phyloP scores from a whole-genome alignment of 2,888 invertebrate genomes.

The Rhorus exstirpatorius region DNA sequence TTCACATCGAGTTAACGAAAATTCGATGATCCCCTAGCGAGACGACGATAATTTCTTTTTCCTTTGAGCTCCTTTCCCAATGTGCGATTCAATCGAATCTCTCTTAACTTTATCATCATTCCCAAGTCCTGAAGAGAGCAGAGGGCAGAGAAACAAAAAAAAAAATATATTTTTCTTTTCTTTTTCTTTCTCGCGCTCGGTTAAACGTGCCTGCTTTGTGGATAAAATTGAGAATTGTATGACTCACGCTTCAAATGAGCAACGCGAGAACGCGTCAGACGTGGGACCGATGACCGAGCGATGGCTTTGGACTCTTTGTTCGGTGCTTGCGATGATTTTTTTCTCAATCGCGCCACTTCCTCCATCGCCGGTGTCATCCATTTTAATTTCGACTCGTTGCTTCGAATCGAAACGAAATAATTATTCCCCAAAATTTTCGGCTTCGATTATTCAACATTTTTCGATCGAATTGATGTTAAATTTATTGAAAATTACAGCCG shows the following conservation, averaged over 20 bases:
- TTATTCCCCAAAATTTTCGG: too few species aligned
- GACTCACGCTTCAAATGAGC: constrained; percentile 82
- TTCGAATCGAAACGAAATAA: constrained; percentile 49
- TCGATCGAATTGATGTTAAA: too few species aligned
- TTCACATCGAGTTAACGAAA: too few species aligned
- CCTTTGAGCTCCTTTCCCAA: constrained; percentile 65
- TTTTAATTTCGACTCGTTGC: constrained; percentile 79
- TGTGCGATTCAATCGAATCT: constrained; percentile 45
- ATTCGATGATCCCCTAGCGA: constrained; percentile 46
- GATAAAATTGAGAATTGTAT: too few species aligned
- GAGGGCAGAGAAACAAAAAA: too few species aligned
- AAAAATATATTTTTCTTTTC: neutral
- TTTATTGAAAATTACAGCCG: too few species aligned
- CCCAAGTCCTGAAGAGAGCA: constrained; percentile 65
- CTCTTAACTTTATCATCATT: constrained; percentile 56
- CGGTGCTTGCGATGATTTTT: constrained; percentile 71
- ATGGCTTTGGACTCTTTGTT: constrained; percentile 51
- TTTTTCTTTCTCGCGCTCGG: neutral
- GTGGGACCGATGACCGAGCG: constrained; percentile 61
- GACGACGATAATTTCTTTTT: constrained; percentile 70
- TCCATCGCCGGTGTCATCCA: constrained; percentile 85
- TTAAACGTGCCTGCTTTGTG: too few species aligned
- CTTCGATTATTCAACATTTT: too few species aligned
- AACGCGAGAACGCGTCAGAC: constrained; percentile 81
- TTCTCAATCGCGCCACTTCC: constrained; percentile 80